These are phyloP conservation scores for Himalopsyche japonica DNA, from an alignment of 2,888 invertebrate species.

Conservation along the genomic window DNA sequence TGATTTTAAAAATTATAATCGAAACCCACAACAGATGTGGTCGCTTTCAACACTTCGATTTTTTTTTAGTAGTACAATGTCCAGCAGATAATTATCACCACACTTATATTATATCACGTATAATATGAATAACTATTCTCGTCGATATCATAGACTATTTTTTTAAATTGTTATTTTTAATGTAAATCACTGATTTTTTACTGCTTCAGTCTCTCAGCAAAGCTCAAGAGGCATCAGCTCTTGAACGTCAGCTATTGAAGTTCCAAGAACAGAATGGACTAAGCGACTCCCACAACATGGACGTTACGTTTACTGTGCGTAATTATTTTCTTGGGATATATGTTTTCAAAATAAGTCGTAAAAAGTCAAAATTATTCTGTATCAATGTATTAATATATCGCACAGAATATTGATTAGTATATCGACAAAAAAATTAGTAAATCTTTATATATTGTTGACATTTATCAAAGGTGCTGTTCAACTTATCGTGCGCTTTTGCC, in stretches of 20 bases:
- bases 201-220: conserved; percentile 71
- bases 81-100: no score
- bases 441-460: not conserved
- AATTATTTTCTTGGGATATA: not conserved
- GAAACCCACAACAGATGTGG: no score
- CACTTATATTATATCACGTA: no score
- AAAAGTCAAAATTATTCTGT: not conserved
- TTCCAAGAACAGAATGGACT: conserved; percentile 90
- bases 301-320: conserved; percentile 90
- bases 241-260: conserved; percentile 86
- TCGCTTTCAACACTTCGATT: no score
- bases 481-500: conserved; percentile 93
- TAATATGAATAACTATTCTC: no score
- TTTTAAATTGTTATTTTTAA: not conserved
- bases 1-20: no score
- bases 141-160: no score
- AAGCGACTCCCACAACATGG: conserved; percentile 90
- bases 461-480: conserved; percentile 80
- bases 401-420: not conserved
- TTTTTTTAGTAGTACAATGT: no score
- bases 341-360: not conserved
- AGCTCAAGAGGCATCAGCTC: conserved; percentile 94
- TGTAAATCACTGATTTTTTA: not conserved
- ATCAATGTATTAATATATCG: not conserved
- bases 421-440: no score